Percentiles rank a stretch among this genome's conserved stretches.
Conservation (phyloP, 2,888 invertebrate species). For the Idaea straminata region DNA sequence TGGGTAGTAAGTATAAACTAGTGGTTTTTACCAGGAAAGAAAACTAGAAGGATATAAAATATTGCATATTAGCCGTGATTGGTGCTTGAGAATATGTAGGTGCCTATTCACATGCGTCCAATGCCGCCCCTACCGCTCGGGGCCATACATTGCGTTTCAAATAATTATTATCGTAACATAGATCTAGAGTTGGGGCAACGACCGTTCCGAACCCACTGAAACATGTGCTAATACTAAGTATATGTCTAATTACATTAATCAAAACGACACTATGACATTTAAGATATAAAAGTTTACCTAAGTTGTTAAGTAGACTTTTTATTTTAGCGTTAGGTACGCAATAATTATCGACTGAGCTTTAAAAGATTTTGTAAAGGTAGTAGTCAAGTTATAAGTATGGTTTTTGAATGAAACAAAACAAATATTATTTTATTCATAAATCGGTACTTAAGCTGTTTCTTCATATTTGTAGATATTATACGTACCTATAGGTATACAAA, state of each 20-base stretch:
- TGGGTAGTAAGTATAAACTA: neutral
- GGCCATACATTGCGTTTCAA: conserved; percentile 68
- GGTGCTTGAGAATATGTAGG: conserved; percentile 19
- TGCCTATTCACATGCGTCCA: conserved; percentile 45
- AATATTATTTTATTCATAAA: too few species aligned
- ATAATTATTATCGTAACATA: conserved; percentile 76
- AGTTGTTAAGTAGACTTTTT: too few species aligned
- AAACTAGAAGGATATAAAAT: conserved; percentile 8
- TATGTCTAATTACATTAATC: neutral
- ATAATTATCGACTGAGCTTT: too few species aligned
- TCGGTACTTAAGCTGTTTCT: too few species aligned
- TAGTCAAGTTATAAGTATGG: too few species aligned
- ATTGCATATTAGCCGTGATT: conserved; percentile 32
- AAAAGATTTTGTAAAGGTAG: too few species aligned
- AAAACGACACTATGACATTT: too few species aligned
- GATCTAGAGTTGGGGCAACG: conserved; percentile 66
- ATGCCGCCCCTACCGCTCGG: conserved; percentile 53
- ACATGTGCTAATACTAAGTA: conserved; percentile 13
- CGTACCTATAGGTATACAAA: neutral
- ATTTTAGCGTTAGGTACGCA: too few species aligned
- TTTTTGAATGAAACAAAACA: too few species aligned
- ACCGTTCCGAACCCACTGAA: conserved; percentile 54
- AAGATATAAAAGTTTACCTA: too few species aligned
- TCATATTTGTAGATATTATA: neutral
- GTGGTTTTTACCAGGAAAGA: neutral